A percentile compares a stretch with the other conserved stretches of the same genome.
phyloP scores from a whole-genome alignment of 2,113 vertebrate species.

The Brienomyrus brachyistius region DNA sequence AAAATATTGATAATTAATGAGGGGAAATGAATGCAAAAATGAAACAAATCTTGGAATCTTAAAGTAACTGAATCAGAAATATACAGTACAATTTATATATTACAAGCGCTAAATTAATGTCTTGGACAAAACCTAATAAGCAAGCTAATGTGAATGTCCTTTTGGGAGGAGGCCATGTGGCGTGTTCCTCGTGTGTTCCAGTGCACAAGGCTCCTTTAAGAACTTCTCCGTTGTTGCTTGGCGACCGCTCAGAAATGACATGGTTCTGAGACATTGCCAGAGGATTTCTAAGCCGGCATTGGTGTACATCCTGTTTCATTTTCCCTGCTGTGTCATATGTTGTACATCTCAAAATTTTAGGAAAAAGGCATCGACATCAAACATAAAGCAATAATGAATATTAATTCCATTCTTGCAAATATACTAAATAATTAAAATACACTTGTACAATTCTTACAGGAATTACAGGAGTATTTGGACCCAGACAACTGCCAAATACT shows the following conservation, averaged over 20 bases:
- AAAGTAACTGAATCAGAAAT: background rate
- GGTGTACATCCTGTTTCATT: background rate
- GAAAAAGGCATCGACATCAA: background rate
- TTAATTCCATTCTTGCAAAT: background rate
- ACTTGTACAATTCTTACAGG: background rate
- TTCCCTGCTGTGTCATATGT: slow-evolving; percentile 13
- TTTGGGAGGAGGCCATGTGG: background rate
- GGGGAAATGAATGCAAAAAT: background rate
- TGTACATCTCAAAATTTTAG: background rate
- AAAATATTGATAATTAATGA: background rate
- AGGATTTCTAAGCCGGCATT: slow-evolving; percentile 36
- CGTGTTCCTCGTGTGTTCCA: slow-evolving; percentile 21
- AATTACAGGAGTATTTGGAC: background rate
- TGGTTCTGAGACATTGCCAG: slow-evolving; percentile 33
- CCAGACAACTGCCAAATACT: background rate
- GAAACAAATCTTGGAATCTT: background rate
- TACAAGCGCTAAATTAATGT: background rate
- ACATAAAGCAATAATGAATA: background rate
- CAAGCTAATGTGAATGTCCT: background rate
- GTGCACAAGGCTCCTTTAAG: slow-evolving; percentile 47
- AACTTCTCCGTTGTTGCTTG: slow-evolving; percentile 55
- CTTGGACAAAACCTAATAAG: background rate
- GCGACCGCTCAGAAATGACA: slow-evolving; percentile 49
- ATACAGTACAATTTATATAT: background rate
- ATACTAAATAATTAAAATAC: background rate